Base-by-base conservation (phyloP, 2,888 invertebrate genomes). In the Temnothorax unifasciatus region DNA sequence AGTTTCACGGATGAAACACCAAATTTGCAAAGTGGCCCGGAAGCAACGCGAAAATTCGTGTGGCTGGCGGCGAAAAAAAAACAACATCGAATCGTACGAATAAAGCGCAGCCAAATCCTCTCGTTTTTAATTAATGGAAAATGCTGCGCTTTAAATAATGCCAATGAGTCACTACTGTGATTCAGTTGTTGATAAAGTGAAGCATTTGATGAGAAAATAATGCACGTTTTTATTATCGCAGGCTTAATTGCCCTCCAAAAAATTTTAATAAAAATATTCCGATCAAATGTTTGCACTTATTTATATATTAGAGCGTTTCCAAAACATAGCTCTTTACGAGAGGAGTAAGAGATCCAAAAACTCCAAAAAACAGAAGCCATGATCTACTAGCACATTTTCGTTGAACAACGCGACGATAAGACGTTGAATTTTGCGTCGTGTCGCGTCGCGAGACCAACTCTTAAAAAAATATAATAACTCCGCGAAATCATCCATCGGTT, bases 401-500 rank as follows among this genome's bases (percentile, higher is more conserved):
- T 68, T 50, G 44, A 75, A 47, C 44, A 63, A 41, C 83, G 38
- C 63, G 29, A 54, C 38, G 87, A 87, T 86, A 85, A 89, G 71
- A 21, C 25, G 86, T 85, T 74, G 87, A 86, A 85, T 87, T 85
- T 83, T 63, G 68, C 64, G 54, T 68, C 75, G 61, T 71, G 84
- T 83, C 84, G 77, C 13, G 52, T 8, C 41, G 57, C 15, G 73
- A 86, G 84, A 83, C 57, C 59, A 54, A 64, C 76, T 81, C 64
- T 50, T 44, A 68, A 69, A 54, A 83, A 90, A 86, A 86, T 71
- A 86, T 82, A 86, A 87, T 83, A 87, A 75, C 73, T 21, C 18
- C 54, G 61, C 61, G 71, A 68, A 86, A 89, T 88, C 84, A 86
- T 64, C 76, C 66, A 83, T 84, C 64, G 84, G 83, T 66, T 82